Conservation (phyloP, 2,113 vertebrate genomes). For the Mionectes macconnelli region DNA sequence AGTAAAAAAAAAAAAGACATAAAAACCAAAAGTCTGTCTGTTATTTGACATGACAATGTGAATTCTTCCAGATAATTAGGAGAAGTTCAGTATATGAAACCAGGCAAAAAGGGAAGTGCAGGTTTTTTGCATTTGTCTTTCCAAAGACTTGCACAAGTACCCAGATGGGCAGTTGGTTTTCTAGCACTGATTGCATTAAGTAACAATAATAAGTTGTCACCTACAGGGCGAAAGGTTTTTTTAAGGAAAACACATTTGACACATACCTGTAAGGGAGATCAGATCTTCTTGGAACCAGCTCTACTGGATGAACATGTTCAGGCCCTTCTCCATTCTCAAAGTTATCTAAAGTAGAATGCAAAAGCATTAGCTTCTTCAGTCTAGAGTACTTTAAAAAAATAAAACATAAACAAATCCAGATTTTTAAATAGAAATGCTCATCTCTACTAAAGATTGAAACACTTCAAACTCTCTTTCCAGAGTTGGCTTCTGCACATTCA, state of each 20-base stretch:
- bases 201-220: neutral
- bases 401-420: neutral
- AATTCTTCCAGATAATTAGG: neutral
- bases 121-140: neutral
- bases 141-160: neutral
- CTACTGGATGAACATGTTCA: conserved; percentile 51
- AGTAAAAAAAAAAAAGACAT: neutral
- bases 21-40: neutral
- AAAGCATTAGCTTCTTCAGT: neutral
- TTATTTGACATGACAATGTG: neutral
- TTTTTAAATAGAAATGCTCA: neutral
- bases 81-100: neutral
- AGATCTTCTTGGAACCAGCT: conserved; percentile 69
- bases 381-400: neutral
- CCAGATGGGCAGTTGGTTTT: neutral
- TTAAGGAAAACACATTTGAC: neutral
- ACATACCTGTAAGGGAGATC: conserved; percentile 80
- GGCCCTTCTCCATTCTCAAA: conserved; percentile 77
- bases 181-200: neutral
- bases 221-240: neutral
- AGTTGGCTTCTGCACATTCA: neutral
- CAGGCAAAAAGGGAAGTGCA: neutral
- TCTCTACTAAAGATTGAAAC: neutral
- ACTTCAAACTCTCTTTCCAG: neutral
- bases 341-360: conserved; percentile 75